Base-by-base conservation (phyloP, 2,888 invertebrate genomes). In the Onchidella celtica region DNA sequence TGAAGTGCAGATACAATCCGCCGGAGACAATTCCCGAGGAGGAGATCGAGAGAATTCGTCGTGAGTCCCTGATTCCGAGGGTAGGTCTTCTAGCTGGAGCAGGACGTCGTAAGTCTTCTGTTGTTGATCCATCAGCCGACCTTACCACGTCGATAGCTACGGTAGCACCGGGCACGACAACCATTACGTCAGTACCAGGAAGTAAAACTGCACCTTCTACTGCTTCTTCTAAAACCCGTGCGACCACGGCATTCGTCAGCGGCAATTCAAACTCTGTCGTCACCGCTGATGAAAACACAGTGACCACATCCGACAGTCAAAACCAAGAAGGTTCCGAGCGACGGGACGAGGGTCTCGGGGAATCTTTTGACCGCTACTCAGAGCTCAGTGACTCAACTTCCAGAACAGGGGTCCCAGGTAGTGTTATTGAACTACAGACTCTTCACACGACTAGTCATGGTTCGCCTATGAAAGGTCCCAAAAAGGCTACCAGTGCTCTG, bases 11-110 rank as follows among this genome's bases (percentile, higher is more conserved):
- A 55, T 79, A 82, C 27, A 80, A 70, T 34, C 87, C 88, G 24
- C 88, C 88, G 21, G 90, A 89, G 79, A 89, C 90, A 11, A 90
- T 90, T 55, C 83, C 87, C 55, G 89, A 89, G 70, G 90, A 90
- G 75, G 85, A 86, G 21, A 86, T 87, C 24, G 86, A 86, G 61
- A 75, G 86, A 17, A 84, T 84, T 36, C 84, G 86, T 3, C 68
- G 86, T 3, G 86, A 86, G 79, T 86, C 86, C 14, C 73, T 86
- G 40, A 81, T 83, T 17, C 72, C 83, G 3, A 32, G 69, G n/a
- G 79, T 79, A 11, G 73, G 79, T 2, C 63, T 79, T 6, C 38
- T 79, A 40, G 79, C 66, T 14, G 73, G 55, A 11, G 65, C 47
- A 4, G 73, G 79, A 29, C 47, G 57, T 3, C 63, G 79, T 29